Percentiles rank a stretch among this genome's conserved stretches.
phyloP scores from a whole-genome alignment of 2,888 invertebrate genomes.

The Octodonta nipae region DNA sequence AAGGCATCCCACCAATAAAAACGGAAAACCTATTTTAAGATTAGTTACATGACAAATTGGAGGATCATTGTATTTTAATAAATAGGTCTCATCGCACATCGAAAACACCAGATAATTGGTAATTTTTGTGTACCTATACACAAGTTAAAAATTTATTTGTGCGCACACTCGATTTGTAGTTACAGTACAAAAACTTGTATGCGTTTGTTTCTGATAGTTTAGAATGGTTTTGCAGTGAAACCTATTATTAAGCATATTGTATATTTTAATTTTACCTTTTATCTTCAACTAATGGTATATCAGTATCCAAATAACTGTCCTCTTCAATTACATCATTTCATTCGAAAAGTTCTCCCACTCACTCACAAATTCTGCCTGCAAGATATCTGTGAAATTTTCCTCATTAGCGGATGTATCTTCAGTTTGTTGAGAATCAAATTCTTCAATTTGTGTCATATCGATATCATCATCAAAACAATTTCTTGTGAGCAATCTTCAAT shows the following conservation, averaged over 20 bases:
- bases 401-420: constrained; percentile 7
- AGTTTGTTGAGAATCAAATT: constrained; percentile 18
- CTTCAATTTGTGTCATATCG: constrained; percentile 26
- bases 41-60: no score
- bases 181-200: no score
- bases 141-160: no score
- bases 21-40: constrained; percentile 39
- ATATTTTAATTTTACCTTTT: constrained; percentile 42
- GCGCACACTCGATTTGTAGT: no score
- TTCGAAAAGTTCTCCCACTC: constrained; percentile 17
- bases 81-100: no score
- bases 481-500: constrained; percentile 19
- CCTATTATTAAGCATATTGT: no score
- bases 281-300: constrained; percentile 36
- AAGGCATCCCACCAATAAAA: constrained; percentile 91
- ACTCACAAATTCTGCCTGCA: constrained; percentile 17
- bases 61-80: not conserved
- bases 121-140: no score
- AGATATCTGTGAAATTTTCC: constrained; percentile 11
- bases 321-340: constrained; percentile 31
- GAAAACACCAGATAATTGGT: no score
- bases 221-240: no score
- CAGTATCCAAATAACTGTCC: constrained; percentile 25
- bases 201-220: no score
- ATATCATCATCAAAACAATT: constrained; percentile 27